Conservation (phyloP, 2,888 invertebrate genomes). For the Dendrolimus houi region DNA sequence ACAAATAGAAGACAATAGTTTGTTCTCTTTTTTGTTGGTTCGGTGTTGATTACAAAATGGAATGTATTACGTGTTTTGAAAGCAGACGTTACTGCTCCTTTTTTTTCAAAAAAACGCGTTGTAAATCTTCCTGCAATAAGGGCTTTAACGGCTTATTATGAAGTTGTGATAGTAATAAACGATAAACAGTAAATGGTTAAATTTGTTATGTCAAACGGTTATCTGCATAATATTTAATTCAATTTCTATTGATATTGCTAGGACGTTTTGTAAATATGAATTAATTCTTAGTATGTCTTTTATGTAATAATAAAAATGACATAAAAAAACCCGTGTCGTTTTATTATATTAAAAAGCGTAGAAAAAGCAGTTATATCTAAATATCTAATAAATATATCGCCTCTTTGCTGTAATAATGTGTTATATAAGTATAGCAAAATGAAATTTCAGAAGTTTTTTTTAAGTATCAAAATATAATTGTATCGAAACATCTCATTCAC, state of each 20-base stretch:
- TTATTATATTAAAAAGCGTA: neutral
- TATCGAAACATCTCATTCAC: no score
- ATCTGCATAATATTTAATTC: neutral
- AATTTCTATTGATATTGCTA: neutral
- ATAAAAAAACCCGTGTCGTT: neutral
- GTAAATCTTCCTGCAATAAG: neutral
- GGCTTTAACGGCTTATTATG: neutral
- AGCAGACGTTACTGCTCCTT: neutral
- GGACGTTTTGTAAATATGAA: neutral
- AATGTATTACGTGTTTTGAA: neutral
- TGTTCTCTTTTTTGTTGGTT: neutral
- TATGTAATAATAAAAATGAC: neutral
- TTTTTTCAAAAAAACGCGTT: no score
- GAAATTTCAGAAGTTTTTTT: no score
- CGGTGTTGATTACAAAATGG: neutral
- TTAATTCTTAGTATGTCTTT: neutral
- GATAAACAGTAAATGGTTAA: neutral
- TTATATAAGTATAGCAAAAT: no score
- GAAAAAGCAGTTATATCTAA: no score
- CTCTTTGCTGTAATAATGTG: no score
- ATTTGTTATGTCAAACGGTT: neutral
- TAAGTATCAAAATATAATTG: no score
- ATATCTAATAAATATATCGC: no score
- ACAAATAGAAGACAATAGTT: neutral
- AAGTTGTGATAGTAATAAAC: neutral